These are phyloP conservation scores for Lordiphosa clarofinis DNA, from an alignment of 1,140 invertebrate genomes.

Conservation along the genomic window DNA sequence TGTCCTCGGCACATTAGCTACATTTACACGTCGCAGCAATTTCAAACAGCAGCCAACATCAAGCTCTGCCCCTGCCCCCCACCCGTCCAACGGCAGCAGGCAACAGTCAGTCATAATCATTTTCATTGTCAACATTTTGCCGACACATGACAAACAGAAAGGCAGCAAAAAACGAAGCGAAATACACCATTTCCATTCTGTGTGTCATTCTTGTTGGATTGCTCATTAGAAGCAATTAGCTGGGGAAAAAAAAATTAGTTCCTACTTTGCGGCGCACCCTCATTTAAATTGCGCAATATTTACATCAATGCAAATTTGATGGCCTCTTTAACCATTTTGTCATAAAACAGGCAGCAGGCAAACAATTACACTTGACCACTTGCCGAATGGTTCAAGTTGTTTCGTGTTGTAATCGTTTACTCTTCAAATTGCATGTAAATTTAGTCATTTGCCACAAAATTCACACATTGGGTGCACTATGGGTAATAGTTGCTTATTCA, in stretches of 20 bases:
- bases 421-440: conserved; percentile 58
- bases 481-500: no score
- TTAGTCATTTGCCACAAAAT: conserved; percentile 67
- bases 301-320: conserved; percentile 71
- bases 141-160: conserved; percentile 60
- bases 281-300: conserved; percentile 62
- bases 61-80: conserved; percentile 13
- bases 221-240: conserved; percentile 71
- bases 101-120: conserved; percentile 69
- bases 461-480: conserved; percentile 7
- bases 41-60: conserved; percentile 70
- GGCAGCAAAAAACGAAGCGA: conserved; percentile 9
- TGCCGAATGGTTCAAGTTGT: not conserved
- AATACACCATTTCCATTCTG: conserved; percentile 16
- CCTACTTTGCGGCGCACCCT: conserved; percentile 28
- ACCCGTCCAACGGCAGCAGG: conserved; percentile 20
- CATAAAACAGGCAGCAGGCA: conserved; percentile 36
- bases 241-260: conserved; percentile 21
- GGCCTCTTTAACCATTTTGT: conserved; percentile 1
- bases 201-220: conserved; percentile 44
- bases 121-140: conserved; percentile 74
- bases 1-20: conserved; percentile 65
- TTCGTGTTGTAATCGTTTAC: not conserved
- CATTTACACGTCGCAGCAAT: conserved; percentile 77
- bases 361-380: conserved; percentile 70